A percentile compares a stretch with the other conserved stretches of the same genome.
phyloP scores from a whole-genome alignment of 1,140 invertebrate genomes.

The Drosophila tristis region DNA sequence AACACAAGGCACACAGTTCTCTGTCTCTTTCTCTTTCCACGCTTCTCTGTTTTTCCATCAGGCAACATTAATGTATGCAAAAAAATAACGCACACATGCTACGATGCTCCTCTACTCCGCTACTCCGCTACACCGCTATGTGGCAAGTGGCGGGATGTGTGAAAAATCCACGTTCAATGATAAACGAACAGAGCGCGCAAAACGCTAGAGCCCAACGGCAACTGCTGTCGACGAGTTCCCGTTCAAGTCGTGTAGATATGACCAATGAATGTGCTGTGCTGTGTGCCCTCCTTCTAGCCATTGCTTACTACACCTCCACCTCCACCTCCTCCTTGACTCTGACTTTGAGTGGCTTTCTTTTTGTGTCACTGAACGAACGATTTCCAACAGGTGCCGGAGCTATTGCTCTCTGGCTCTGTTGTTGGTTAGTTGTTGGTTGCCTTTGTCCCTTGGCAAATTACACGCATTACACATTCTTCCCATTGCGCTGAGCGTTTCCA shows the following conservation, averaged over 20 bases:
- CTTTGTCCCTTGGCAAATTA: slow-evolving; percentile 65
- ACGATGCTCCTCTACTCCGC: background rate
- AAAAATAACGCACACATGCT: slow-evolving; percentile 31
- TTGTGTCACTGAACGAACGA: slow-evolving; percentile 69
- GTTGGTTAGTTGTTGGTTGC: slow-evolving; percentile 15
- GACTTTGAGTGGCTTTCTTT: slow-evolving; percentile 71
- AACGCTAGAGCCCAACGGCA: slow-evolving; percentile 38
- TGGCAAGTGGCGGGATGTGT: slow-evolving; percentile 51
- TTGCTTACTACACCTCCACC: background rate
- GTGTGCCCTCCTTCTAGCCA: too few relatives aligned
- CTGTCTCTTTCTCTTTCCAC: too few relatives aligned
- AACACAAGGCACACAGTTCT: slow-evolving; percentile 10
- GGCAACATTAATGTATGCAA: slow-evolving; percentile 55
- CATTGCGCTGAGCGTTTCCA: slow-evolving; percentile 43
- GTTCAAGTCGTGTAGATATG: slow-evolving; percentile 51
- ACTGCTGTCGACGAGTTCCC: slow-evolving; percentile 42
- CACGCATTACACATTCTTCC: slow-evolving; percentile 66
- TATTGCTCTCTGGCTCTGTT: slow-evolving; percentile 19
- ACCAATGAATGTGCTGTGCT: slow-evolving; percentile 3
- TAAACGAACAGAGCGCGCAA: slow-evolving; percentile 49
- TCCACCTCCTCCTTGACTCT: background rate
- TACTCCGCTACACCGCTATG: slow-evolving; percentile 3
- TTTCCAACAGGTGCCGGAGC: slow-evolving; percentile 66
- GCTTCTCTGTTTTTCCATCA: slow-evolving; percentile 9
- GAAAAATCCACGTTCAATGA: slow-evolving; percentile 65